Conservation (phyloP, 2,113 vertebrate species). For the Malurus melanocephalus region DNA sequence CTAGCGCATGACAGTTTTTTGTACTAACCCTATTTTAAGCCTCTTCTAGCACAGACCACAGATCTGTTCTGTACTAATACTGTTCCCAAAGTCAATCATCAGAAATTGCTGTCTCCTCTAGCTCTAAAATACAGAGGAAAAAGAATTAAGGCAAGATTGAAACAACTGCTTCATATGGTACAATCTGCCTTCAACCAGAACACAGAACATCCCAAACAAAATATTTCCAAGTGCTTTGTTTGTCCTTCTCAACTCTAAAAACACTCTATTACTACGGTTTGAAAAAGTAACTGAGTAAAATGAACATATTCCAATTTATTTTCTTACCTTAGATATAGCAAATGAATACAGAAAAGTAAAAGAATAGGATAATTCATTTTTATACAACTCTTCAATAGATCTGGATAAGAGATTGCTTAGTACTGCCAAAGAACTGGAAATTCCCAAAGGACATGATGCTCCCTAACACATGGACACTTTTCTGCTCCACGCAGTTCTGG, state of each 20-base stretch:
- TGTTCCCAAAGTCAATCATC: neutral
- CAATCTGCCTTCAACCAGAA: neutral
- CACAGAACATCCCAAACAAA: neutral
- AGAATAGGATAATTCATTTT: neutral
- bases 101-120: neutral
- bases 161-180: neutral
- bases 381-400: neutral
- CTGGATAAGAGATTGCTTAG: neutral
- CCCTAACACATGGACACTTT: neutral
- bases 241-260: neutral
- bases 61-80: neutral
- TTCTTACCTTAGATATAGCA: neutral
- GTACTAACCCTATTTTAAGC: neutral
- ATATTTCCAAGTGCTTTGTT: neutral
- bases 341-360: neutral
- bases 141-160: neutral
- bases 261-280: neutral
- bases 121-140: neutral
- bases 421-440: neutral
- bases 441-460: neutral
- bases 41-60: neutral
- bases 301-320: neutral
- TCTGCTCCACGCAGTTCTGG: neutral
- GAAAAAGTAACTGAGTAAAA: neutral
- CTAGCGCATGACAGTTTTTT: neutral